Evolutionary conservation across 2,888 invertebrate species (phyloP), one percentile per base, ranked within the genome.

Genomic region (Stramonita haemastoma): DNA sequence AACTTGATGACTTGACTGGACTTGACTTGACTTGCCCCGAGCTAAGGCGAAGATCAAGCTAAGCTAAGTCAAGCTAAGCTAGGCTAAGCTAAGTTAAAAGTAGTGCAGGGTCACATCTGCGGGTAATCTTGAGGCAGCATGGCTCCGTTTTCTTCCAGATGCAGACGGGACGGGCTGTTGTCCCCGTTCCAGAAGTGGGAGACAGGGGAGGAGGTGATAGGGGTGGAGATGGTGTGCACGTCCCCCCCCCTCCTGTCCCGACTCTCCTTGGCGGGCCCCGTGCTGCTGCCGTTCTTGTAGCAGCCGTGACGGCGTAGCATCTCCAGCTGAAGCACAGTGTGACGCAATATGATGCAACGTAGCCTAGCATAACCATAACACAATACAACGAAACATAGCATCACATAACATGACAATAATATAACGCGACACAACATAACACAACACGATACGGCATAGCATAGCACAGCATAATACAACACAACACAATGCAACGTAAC

Each of bases 171-270:
- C 32, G 89, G 89, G 32, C 89, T 89, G 73, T 34, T 32, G 26
- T 70, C 77, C 15, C 83, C 84, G 85, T 77, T 70, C 84, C 83
- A 70, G 85, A 77, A 89, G 32, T 70, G 73, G 46, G 89, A 89
- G 46, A 56, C 85, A 4, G 89, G 89, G 56, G 89, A 89, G 84
- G 89, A 89, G 56, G 89, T 36, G 70, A 89, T 32, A 73, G 89
- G 85, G 89, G 89, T 89, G 73, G 60, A 46, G 85, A 73, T 84
- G 70, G 73, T 85, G 56, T 84, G 66, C 34, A n/a, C 32, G 29
- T 89, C 83, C 81, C 89, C 29, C n/a, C 70, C 29, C 36, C 88
- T 66, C 19, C 56, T n/a, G 56, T 56, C n/a, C 66, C 88, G 19
- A 29, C 34, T 36, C 4, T 66, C 26, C 86, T 29, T 4, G 66